Evolutionary conservation across 2,797 vertebrate genomes (phyloP), one percentile per base, ranked within the genome.

Genomic region (Betta splendens): DNA sequence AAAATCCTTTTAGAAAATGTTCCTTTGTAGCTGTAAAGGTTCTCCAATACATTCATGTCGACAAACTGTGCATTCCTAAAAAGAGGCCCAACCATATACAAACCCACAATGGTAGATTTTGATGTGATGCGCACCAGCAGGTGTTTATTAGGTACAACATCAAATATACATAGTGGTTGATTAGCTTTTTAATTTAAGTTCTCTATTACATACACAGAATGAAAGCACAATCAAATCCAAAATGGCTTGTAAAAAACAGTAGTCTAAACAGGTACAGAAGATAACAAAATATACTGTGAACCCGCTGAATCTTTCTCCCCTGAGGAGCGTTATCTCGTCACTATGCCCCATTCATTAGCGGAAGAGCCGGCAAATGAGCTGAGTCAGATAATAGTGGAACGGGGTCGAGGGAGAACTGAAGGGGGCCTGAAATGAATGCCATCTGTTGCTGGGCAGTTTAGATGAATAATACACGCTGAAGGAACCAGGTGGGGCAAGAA

Each of bases 401-500:
- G 63, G 25, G 33, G 40, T 16, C 0, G 15, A 44, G 25, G 45
- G 0, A 49, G 69, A 60, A 66, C 21, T 39, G 47, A 35, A 35
- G 55, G 38, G n/a, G 47, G 64, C 25, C 44, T 8, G 45, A 62
- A 80, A 69, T 54, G 40, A 71, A 52, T 29, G 57, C 52, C 68
- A 77, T 80, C 75, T 79, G 71, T 74, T 80, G 60, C 52, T 52
- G 60, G 60, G 48, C 51, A 61, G 68, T 62, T 81, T 12, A 47
- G 60, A 75, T 81, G 56, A 83, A 78, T 75, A 78, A 81, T 64
- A 71, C 48, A 75, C 51, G 47, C 50, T 54, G 69, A 79, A 55
- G 69, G 47, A 69, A 54, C 23, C 45, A 66, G 66, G 53, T 73
- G 73, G 65, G 71, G 57, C 39, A 56, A 55, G 66, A 81, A 46